These are phyloP conservation scores for Gavialis gangeticus DNA, from an alignment of 2,113 vertebrate genomes.

Conservation along the genomic window DNA sequence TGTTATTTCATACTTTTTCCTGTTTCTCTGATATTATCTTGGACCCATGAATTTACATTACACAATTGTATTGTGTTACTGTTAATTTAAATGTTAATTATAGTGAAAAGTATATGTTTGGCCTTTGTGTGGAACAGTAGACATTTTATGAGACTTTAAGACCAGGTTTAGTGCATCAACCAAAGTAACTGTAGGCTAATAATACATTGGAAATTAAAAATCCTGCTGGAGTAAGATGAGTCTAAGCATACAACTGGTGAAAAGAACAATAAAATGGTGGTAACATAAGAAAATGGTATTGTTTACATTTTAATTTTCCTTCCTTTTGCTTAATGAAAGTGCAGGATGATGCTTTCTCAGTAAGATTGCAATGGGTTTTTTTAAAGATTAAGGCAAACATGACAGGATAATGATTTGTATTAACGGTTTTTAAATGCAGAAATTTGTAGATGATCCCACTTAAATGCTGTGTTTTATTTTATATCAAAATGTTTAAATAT, in stretches of 20 bases:
- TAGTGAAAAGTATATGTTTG: neutral
- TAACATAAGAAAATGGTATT: constrained; percentile 10
- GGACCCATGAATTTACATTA: neutral
- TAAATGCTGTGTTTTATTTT: constrained; percentile 31
- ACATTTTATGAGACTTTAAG: constrained; percentile 62
- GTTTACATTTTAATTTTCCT: constrained; percentile 47
- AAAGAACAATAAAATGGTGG: constrained; percentile 26
- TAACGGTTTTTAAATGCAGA: constrained; percentile 57
- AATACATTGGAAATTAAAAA: constrained; percentile 48
- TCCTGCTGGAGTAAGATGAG: constrained; percentile 38
- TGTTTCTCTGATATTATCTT: neutral
- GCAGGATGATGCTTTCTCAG: constrained; percentile 1
- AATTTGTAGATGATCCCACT: constrained; percentile 8
- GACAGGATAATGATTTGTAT: neutral
- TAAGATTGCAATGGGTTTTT: constrained; percentile 45
- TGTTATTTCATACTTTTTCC: neutral
- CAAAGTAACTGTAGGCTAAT: constrained; percentile 35
- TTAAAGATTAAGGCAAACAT: constrained; percentile 34
- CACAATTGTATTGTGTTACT: constrained; percentile 7
- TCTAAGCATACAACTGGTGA: constrained; percentile 15
- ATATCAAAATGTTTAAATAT: constrained; percentile 14
- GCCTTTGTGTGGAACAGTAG: neutral
- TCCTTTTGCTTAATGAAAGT: constrained; percentile 22
- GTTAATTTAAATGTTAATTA: constrained; percentile 55
- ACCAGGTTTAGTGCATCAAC: constrained; percentile 26